These are phyloP conservation scores for Myiopsitta monachus DNA, from an alignment of 2,113 vertebrate species.

Conservation along the genomic window DNA sequence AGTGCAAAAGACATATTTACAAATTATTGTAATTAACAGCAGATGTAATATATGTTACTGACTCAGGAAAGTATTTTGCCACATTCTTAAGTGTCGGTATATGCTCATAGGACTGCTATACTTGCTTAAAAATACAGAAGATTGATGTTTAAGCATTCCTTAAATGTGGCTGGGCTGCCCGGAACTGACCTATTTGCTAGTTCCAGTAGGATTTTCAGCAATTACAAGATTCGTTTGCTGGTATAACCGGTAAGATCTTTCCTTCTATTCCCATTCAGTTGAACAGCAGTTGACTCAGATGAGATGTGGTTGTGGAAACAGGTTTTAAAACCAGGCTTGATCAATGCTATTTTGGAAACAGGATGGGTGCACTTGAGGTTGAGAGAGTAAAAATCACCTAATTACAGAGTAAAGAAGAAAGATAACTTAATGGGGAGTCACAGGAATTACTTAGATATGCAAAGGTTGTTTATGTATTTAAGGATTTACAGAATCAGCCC, in stretches of 20 bases:
- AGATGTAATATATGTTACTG: not conserved
- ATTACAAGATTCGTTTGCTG: not conserved
- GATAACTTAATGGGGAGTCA: not conserved
- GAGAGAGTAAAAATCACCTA: not conserved
- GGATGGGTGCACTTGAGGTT: not conserved
- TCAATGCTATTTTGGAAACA: not conserved
- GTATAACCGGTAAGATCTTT: not conserved
- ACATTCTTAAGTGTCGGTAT: not conserved
- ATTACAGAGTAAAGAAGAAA: not conserved
- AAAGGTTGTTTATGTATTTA: not conserved
- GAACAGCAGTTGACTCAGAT: not conserved
- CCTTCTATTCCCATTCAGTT: not conserved
- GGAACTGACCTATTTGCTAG: not conserved
- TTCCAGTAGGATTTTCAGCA: not conserved
- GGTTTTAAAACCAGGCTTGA: not conserved
- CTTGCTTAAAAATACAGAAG: not conserved
- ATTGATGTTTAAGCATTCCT: not conserved
- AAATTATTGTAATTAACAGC: constrained; percentile 15
- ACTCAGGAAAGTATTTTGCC: not conserved
- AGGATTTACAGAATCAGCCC: not conserved
- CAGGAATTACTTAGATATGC: not conserved
- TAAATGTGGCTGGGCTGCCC: not conserved
- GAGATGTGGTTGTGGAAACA: not conserved
- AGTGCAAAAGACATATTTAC: not conserved
- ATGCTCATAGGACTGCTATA: not conserved